These are phyloP conservation scores for Anser cygnoides DNA, from an alignment of 2,113 vertebrate genomes.

Conservation along the genomic window DNA sequence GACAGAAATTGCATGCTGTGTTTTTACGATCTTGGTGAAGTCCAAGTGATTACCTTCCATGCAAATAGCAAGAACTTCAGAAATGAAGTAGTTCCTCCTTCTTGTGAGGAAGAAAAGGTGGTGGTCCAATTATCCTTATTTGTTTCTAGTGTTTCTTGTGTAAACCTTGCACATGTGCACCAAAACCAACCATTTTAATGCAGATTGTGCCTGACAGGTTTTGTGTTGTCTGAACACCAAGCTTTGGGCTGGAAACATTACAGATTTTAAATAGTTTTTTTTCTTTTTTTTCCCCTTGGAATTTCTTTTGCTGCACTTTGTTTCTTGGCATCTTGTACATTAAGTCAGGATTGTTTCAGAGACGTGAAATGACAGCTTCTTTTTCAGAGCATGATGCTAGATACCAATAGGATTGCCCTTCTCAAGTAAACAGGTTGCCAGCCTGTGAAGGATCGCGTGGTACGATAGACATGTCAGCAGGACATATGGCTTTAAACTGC, in stretches of 20 bases:
- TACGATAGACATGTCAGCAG: conserved; percentile 30
- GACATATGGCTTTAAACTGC: conserved; percentile 21
- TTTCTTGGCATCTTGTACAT: conserved; percentile 50
- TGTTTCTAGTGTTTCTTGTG: neutral
- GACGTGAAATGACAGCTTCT: conserved; percentile 36
- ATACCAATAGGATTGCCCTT: conserved; percentile 32
- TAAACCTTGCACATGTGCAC: neutral
- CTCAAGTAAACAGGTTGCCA: conserved; percentile 19
- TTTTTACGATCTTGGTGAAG: neutral
- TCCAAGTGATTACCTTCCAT: neutral
- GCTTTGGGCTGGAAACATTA: conserved; percentile 21
- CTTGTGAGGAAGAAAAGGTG: neutral
- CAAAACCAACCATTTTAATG: neutral
- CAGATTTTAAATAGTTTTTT: conserved; percentile 21
- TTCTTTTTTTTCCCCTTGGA: neutral
- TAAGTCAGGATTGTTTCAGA: conserved; percentile 54
- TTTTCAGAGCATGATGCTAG: conserved; percentile 15
- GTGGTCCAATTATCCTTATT: neutral
- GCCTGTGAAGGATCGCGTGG: neutral
- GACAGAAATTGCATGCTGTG: neutral
- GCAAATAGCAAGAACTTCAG: conserved; percentile 16
- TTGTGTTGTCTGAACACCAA: conserved; percentile 37
- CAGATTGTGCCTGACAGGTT: conserved; percentile 21
- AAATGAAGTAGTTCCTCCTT: neutral
- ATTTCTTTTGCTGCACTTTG: conserved; percentile 47